Percentiles rank a stretch among this genome's conserved stretches.
Evolutionary conservation across 30 jellyfish, hydroid and myxozoan genomes (phyloP).

Genomic region (Chironex yamaguchii): DNA sequence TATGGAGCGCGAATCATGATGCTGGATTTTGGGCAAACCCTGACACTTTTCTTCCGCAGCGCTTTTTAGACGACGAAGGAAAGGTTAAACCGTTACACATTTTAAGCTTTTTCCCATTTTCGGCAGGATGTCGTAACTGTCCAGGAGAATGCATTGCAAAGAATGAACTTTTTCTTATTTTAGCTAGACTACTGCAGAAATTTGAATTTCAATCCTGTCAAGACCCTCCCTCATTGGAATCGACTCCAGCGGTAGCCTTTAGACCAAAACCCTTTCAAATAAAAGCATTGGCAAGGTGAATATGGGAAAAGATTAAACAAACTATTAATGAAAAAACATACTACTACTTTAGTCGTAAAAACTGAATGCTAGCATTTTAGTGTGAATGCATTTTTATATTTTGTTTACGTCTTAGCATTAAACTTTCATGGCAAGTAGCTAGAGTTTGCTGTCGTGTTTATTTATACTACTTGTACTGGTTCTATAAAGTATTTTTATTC

Average conservation of each 20-base stretch:
- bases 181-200: conserved; percentile 9
- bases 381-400: no score
- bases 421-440: no score
- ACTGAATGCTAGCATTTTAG: no score
- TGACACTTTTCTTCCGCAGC: conserved; percentile 13
- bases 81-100: neutral
- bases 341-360: no score
- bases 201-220: conserved; percentile 3
- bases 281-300: no score
- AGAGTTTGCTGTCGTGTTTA: no score
- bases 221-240: conserved; percentile 2
- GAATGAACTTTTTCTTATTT: conserved; percentile 16
- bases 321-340: no score
- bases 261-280: conserved; percentile 8
- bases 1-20: conserved; percentile 59
- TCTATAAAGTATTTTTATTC: no score
- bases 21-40: conserved; percentile 35
- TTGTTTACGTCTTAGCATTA: no score
- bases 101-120: conserved; percentile 32
- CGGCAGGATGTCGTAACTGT: conserved; percentile 36
- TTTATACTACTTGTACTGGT: no score
- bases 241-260: neutral
- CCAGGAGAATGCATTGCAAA: conserved; percentile 61
- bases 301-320: no score
- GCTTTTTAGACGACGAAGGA: conserved; percentile 17